phyloP scores from a whole-genome alignment of 2,888 invertebrate genomes.

The Odontothrips loti region DNA sequence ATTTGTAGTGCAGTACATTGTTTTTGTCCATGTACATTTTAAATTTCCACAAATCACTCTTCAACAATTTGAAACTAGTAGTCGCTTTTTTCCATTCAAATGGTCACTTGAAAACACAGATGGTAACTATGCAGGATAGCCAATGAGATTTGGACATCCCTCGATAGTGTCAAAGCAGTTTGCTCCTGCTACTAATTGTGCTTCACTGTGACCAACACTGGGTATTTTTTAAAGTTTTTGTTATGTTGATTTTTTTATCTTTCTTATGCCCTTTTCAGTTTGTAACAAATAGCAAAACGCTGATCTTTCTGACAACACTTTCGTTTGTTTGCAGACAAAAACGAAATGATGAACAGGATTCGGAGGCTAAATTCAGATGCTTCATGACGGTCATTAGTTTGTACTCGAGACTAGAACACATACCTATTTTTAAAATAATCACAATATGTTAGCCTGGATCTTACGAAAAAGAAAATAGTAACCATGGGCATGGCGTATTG shows the following conservation, averaged over 20 bases:
- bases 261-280: constrained; percentile 13
- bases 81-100: too few relatives aligned
- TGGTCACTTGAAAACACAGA: too few relatives aligned
- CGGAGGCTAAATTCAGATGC: not conserved
- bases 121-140: too few relatives aligned
- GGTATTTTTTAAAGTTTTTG: not conserved
- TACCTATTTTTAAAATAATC: constrained; percentile 11
- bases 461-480: not conserved
- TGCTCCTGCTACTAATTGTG: too few relatives aligned
- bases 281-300: constrained; percentile 10
- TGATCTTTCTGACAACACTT: not conserved
- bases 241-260: not conserved
- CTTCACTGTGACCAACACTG: too few relatives aligned
- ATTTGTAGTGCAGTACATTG: too few relatives aligned
- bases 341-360: too few relatives aligned
- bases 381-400: constrained; percentile 12
- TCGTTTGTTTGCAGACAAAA: not conserved
- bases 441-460: not conserved
- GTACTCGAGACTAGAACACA: constrained; percentile 16
- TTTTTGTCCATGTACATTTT: too few relatives aligned
- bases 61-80: too few relatives aligned
- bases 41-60: too few relatives aligned
- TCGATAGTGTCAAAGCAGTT: too few relatives aligned
- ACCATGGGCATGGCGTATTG: not conserved
- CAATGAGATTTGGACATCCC: too few relatives aligned